Evolutionary conservation across 2,888 invertebrate genomes (phyloP), one percentile per base, ranked within the genome.

Genomic region (Cheiracanthium punctorium): DNA sequence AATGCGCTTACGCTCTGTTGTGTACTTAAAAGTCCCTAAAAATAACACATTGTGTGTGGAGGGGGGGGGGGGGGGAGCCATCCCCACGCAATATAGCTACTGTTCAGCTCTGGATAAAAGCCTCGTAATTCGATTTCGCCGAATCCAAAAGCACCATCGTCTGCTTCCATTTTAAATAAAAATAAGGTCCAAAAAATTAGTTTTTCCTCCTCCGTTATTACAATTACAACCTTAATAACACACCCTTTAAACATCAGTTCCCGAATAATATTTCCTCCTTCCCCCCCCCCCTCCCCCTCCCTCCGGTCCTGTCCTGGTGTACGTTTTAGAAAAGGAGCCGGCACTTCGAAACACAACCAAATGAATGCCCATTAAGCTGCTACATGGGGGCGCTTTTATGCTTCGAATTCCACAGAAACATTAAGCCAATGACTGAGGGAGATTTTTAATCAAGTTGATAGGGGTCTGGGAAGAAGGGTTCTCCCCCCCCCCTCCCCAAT

Each of bases 361-460:
- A 58, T 75, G 82, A 82, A 85, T 79, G 64, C 72, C 58, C 84
- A 85, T 85, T 85, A 79, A 85, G 69, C 58, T 24, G 58, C 79
- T 77, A 85, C 84, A 77, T 70, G 58, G 74, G 67, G 64, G 73
- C 74, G 74, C 72, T 79, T 85, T 77, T 79, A 73, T 58, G 37
- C 79, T 70, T 41, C 82, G 64, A 33, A 85, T 85, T 85, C 84
- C 84, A 79, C 84, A 79, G 69, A 79, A 79, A 85, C 84, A 85
- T 85, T 85, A 85, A 85, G 84, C 79, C 84, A 85, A 85, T 85
- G 84, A 85, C 37, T 70, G 84, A 85, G 84, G 84, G 84, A 85
- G 79, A 85, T 85, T 85, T 85, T 85, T 85, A 85, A 85, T 85
- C 84, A 85, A 85, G 79, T 79, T 85, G 84, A 85, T 85, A 74